Evolutionary conservation across 2,888 invertebrate species (phyloP).

Genomic region (Drosophila mercatorum): DNA sequence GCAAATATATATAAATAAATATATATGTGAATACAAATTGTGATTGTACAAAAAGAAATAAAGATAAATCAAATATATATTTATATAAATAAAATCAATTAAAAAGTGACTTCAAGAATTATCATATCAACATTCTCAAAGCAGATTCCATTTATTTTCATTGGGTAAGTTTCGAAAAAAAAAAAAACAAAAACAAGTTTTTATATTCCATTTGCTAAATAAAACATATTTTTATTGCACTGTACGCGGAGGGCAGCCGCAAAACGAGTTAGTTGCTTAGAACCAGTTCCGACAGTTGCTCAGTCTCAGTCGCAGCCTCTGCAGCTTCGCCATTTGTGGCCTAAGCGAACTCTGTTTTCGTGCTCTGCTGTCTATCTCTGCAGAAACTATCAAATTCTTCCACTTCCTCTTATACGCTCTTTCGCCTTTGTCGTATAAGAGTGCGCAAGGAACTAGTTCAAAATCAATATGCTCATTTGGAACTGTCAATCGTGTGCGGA

Average conservation of each 20-base stretch:
- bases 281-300: conserved; percentile 54
- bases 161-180: conserved; percentile 55
- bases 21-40: conserved; percentile 14
- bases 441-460: neutral
- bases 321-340: conserved; percentile 34
- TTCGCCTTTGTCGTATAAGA: neutral
- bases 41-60: conserved; percentile 23
- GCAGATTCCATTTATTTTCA: conserved; percentile 32
- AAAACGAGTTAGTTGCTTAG: conserved; percentile 72
- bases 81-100: conserved; percentile 5
- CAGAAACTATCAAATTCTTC: neutral
- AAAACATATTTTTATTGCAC: conserved; percentile 30
- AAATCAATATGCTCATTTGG: conserved; percentile 3
- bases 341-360: conserved; percentile 6
- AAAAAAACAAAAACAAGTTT: conserved; percentile 47
- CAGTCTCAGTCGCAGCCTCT: conserved; percentile 16
- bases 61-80: neutral
- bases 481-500: neutral
- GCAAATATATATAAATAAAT: conserved; percentile 26
- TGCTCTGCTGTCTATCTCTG: neutral
- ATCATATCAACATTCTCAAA: conserved; percentile 35
- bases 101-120: conserved; percentile 31
- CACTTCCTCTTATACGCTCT: conserved; percentile 11
- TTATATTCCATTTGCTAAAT: conserved; percentile 9
- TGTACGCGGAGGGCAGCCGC: conserved; percentile 17